Conservation (phyloP, 2,113 vertebrate species). For the Hyperoodon ampullatus region DNA sequence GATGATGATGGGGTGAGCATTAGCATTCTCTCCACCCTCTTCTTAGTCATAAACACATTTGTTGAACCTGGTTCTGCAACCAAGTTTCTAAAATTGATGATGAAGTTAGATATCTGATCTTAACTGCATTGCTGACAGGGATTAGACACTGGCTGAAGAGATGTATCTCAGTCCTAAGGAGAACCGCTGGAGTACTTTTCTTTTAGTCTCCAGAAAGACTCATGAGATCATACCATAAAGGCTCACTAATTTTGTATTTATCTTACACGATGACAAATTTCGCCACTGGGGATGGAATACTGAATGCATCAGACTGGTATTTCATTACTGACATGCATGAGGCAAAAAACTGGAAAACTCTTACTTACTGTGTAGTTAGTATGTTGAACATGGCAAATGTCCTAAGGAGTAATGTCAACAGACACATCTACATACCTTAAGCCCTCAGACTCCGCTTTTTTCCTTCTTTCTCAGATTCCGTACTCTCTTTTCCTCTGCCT, state of each 20-base stretch:
- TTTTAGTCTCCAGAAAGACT: not conserved
- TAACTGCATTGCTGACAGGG: rapidly evolving
- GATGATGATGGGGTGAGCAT: not conserved
- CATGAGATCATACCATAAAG: not conserved
- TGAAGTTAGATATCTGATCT: not conserved
- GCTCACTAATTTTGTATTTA: not conserved
- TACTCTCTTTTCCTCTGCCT: not conserved
- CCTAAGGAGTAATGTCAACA: not conserved
- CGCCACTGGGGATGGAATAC: not conserved
- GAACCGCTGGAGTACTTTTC: not conserved
- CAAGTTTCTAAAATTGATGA: not conserved
- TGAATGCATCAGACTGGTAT: not conserved
- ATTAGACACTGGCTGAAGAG: not conserved
- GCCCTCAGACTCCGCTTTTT: not conserved
- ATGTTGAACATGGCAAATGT: not conserved
- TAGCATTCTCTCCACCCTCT: not conserved
- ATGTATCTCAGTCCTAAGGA: not conserved
- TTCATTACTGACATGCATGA: not conserved
- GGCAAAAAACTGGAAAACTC: not conserved
- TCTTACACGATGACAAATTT: conserved; percentile 3
- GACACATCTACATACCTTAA: not conserved
- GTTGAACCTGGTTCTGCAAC: not conserved
- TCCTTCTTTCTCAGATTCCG: not conserved
- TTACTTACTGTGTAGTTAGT: not conserved
- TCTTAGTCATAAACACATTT: not conserved